Percentiles rank a stretch among this genome's conserved stretches.
Evolutionary conservation across 2,888 invertebrate genomes (phyloP).

Genomic region (Helicoverpa assulta): DNA sequence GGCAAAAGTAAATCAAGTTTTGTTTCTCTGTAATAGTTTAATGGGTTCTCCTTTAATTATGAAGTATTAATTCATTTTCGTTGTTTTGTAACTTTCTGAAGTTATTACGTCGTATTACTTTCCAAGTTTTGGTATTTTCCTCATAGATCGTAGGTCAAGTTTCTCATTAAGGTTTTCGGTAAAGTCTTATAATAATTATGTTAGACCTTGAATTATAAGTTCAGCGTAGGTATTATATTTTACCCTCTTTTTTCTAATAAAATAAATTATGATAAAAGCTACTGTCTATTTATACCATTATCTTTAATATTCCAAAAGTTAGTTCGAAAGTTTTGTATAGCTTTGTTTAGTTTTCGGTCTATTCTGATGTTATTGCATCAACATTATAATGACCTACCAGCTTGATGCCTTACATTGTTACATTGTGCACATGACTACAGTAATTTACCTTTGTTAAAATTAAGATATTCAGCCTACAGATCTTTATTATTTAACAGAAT

Average conservation of each 20-base stretch:
- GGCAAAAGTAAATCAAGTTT: conserved; percentile 6
- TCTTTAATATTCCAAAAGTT: conserved; percentile 25
- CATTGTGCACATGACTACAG: not conserved
- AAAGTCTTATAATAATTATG: not conserved
- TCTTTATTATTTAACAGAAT: no score
- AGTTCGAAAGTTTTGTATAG: conserved; percentile 11
- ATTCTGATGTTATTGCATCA: not conserved
- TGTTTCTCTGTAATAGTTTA: not conserved
- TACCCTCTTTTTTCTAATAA: not conserved
- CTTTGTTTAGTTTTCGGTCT: conserved; percentile 30
- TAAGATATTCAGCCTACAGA: not conserved
- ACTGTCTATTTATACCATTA: not conserved
- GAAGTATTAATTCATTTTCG: not conserved
- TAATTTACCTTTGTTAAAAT: not conserved
- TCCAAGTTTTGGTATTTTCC: not conserved
- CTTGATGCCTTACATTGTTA: not conserved
- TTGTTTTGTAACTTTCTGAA: not conserved
- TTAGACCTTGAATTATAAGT: not conserved
- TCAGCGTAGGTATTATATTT: not conserved
- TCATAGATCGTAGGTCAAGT: not conserved
- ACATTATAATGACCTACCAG: not conserved
- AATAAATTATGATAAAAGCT: not conserved
- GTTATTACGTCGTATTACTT: not conserved
- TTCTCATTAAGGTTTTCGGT: not conserved
- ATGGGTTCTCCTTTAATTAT: not conserved